Evolutionary conservation across 2,113 vertebrate genomes (phyloP).

Genomic region (Calypte anna): DNA sequence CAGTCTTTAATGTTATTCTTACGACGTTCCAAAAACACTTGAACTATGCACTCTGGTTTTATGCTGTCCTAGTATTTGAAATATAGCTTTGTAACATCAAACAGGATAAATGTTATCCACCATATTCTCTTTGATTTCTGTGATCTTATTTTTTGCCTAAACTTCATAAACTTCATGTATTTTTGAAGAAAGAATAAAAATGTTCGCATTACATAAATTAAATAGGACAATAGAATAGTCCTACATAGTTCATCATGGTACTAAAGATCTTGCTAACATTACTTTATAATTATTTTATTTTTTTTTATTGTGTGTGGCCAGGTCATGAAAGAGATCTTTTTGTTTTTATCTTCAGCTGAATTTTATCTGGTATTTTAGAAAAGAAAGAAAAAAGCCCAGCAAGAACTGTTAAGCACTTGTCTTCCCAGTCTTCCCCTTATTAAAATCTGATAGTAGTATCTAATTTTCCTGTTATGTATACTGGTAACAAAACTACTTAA

Average conservation of each 20-base stretch:
- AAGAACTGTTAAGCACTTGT: not conserved
- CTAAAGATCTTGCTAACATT: not conserved
- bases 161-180: not conserved
- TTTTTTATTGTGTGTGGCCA: fast-evolving
- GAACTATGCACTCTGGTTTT: constrained; percentile 36
- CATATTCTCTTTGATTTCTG: not conserved
- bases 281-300: not conserved
- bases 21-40: not conserved
- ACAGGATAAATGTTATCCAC: not conserved
- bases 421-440: not conserved
- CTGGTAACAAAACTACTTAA: not conserved
- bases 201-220: not conserved
- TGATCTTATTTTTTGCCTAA: not conserved
- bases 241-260: not conserved
- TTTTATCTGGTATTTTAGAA: not conserved
- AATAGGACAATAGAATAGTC: not conserved
- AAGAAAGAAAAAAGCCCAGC: not conserved
- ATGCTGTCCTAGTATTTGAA: not conserved
- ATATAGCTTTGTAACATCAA: not conserved
- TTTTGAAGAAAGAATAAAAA: not conserved
- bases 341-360: not conserved
- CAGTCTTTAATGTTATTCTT: not conserved
- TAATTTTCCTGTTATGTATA: not conserved
- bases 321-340: fast-evolving
- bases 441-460: not conserved